A percentile compares a stretch with the other conserved stretches of the same genome.
Evolutionary conservation across 1,140 invertebrate species (phyloP).

Genomic region (Aphaenogaster ashmeadi): DNA sequence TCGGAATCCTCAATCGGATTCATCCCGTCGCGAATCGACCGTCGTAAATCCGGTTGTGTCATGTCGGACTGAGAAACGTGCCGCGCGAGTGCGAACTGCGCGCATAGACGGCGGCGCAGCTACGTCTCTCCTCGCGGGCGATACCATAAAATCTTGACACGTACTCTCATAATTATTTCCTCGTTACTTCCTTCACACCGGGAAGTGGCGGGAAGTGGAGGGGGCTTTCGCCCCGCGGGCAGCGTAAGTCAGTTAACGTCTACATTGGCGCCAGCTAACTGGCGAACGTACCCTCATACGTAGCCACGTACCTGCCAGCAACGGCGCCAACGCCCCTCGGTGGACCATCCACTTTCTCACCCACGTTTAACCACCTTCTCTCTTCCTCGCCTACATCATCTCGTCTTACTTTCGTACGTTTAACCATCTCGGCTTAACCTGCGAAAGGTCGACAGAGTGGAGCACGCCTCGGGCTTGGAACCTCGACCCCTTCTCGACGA

Average conservation of each 20-base stretch:
- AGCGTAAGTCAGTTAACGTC: constrained; percentile 65
- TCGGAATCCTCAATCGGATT: constrained; percentile 23
- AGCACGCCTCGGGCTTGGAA: constrained; percentile 18
- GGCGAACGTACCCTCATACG: constrained; percentile 16
- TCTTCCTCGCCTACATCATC: neutral
- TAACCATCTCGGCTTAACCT: constrained; percentile 16
- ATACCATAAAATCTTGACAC: constrained; percentile 61
- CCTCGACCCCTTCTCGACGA: neutral
- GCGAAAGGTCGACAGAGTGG: constrained; percentile 12
- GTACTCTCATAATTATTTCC: constrained; percentile 73
- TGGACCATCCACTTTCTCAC: neutral
- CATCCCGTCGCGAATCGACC: neutral
- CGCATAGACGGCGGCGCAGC: neutral
- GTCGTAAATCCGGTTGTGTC: constrained; percentile 43
- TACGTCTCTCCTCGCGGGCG: neutral
- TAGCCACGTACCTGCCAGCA: constrained; percentile 26
- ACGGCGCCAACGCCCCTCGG: neutral
- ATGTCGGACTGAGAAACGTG: neutral
- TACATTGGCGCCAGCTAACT: constrained; percentile 33
- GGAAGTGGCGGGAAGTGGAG: neutral
- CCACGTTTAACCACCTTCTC: neutral
- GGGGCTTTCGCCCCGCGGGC: neutral
- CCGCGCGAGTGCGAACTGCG: neutral
- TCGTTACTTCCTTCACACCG: constrained; percentile 63
- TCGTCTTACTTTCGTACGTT: constrained; percentile 48